Evolutionary conservation across 1,140 invertebrate species (phyloP), one percentile per base, ranked within the genome.

Genomic region (Anagrus nilaparvatae): DNA sequence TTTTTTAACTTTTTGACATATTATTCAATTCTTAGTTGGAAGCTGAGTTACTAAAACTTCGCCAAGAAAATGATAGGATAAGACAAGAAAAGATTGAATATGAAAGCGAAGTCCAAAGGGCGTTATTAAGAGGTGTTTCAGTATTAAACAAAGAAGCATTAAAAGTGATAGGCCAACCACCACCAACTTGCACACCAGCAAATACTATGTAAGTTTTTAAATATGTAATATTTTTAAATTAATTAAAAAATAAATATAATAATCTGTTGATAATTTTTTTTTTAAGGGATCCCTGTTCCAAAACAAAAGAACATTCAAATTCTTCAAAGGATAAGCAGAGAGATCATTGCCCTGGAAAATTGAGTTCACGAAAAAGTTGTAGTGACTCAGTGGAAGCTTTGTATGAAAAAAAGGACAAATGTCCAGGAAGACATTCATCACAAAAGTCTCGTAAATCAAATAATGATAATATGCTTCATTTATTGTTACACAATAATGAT

Each of bases 41-140:
- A 45, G 47, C 40, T 16, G 58, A 65, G 43, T 23, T 64, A 21
- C 6, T 21, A 5, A 44, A 50, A 29, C 41, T 65, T 10, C 52
- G 45, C 1, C 55, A 56, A 19, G 63, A 67, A 44, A 65, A 65
- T 16, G 55, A 61, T 19, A 52, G 49, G 31, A 49, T 67, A 7
- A 46, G 58, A 3, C 60, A 57, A 33, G 64, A 67, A 43, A 51
- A 50, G 3, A 50, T 52, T 0, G 60, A 64, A 19, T 67, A 67
- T 31, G 63, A 65, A 34, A 63, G 54, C 20, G 59, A 59, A 5
- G 58, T 65, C 9, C 60, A 67, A 31, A 48, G 61, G 13, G 63
- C 64, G 1, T 31, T 67, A 10, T 42, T 65, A 3, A 56, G 59
- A 48, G 64, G 64, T 6, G 62, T 67, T 30, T 64, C 62, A 0